Conservation (phyloP, 2,113 vertebrate species). For the Falcunculus frontatus region DNA sequence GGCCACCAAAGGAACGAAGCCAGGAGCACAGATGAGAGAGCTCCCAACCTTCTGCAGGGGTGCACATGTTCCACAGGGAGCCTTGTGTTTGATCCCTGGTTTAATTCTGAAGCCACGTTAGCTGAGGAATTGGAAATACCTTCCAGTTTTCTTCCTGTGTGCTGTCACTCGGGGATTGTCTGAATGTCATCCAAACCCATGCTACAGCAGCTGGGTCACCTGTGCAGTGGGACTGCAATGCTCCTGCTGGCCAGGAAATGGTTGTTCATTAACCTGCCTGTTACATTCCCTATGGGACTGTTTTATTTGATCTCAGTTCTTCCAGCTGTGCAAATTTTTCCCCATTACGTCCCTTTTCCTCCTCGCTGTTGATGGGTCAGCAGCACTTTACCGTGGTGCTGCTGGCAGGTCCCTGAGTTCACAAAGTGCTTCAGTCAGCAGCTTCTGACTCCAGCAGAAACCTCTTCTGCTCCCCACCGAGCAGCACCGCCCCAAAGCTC, state of each 20-base stretch:
- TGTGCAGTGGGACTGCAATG: not conserved
- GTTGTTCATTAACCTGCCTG: not conserved
- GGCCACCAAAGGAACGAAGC: not conserved
- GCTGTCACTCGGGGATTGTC: not conserved
- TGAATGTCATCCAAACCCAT: not conserved
- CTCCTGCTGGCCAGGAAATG: not conserved
- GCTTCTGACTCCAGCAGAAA: not conserved
- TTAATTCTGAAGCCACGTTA: not conserved
- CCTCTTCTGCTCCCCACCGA: not conserved
- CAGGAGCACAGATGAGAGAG: not conserved
- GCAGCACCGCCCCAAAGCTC: not conserved
- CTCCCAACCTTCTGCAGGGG: not conserved
- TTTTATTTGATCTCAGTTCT: not conserved
- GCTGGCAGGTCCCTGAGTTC: not conserved
- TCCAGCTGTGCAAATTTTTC: not conserved
- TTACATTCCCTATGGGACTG: not conserved
- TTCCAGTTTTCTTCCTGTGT: not conserved
- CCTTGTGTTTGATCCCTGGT: not conserved
- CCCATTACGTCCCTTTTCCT: not conserved
- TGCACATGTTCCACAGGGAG: not conserved
- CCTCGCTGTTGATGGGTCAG: not conserved
- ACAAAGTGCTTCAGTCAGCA: constrained; percentile 1
- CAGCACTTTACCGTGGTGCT: not conserved
- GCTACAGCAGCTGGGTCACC: not conserved
- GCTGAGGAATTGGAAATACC: not conserved